Conservation (phyloP, 2,113 vertebrate species). For the Lota lota region DNA sequence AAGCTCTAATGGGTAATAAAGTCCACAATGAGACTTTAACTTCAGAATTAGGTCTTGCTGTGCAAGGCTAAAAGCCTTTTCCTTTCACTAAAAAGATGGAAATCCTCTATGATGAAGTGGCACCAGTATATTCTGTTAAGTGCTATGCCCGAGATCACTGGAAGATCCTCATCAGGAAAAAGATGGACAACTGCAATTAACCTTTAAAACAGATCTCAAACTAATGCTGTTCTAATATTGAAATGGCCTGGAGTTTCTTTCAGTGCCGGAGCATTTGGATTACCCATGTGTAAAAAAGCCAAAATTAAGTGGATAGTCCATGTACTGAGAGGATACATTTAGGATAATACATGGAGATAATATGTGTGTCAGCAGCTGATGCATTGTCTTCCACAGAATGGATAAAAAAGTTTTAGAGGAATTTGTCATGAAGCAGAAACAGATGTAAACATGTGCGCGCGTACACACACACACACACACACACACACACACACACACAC, state of each 20-base stretch:
- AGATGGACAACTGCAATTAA: slow-evolving; percentile 36
- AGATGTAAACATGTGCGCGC: neutral
- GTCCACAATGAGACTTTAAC: slow-evolving; percentile 33
- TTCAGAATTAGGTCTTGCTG: slow-evolving; percentile 15
- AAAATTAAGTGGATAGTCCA: slow-evolving; percentile 12
- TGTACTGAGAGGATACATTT: slow-evolving; percentile 28
- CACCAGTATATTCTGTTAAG: slow-evolving; percentile 21
- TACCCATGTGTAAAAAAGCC: slow-evolving; percentile 19
- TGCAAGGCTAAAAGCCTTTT: slow-evolving; percentile 15
- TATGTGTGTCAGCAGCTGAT: slow-evolving; percentile 17
- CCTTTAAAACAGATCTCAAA: slow-evolving; percentile 12
- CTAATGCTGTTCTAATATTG: slow-evolving; percentile 25
- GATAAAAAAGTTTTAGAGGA: slow-evolving; percentile 58
- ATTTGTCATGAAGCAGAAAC: slow-evolving; percentile 58
- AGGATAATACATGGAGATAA: slow-evolving; percentile 30
- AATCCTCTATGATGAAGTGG: slow-evolving; percentile 3
- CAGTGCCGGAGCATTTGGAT: neutral
- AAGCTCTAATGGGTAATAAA: slow-evolving; percentile 52
- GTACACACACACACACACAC: neutral
- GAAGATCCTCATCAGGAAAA: slow-evolving; percentile 30
- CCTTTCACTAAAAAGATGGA: slow-evolving; percentile 20
- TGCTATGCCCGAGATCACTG: slow-evolving; percentile 12
- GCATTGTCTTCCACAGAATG: slow-evolving; percentile 27
- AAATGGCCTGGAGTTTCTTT: slow-evolving; percentile 7
- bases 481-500: neutral